Evolutionary conservation across 2,888 invertebrate species (phyloP).

Genomic region (Orchestes rusci): DNA sequence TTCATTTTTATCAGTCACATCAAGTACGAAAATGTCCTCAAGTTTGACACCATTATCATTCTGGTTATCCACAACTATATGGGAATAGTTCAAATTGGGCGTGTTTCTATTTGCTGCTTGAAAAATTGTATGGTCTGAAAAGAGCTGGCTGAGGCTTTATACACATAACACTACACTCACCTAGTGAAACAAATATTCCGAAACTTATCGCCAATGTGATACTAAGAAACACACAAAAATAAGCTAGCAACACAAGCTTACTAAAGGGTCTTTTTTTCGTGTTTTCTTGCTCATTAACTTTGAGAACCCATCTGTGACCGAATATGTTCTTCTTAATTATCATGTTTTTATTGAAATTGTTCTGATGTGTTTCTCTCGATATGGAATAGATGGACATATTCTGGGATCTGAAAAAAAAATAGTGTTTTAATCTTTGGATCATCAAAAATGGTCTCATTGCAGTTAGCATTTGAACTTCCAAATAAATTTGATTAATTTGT

Average conservation of each 20-base stretch:
- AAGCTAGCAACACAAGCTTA: constrained; percentile 29
- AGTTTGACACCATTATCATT: no score
- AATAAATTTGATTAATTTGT: no score
- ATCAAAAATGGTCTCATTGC: no score
- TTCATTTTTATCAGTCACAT: not conserved
- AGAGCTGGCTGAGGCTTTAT: no score
- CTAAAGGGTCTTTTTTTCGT: constrained; percentile 21
- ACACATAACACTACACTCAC: constrained; percentile 31
- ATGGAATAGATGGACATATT: constrained; percentile 33
- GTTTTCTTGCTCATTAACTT: constrained; percentile 36
- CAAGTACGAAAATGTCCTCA: no score
- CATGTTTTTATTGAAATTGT: constrained; percentile 32
- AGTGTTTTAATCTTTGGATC: no score
- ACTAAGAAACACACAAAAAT: constrained; percentile 34
- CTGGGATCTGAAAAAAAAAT: constrained; percentile 17
- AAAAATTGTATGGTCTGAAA: constrained; percentile 18
- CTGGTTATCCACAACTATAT: no score
- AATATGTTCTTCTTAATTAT: constrained; percentile 40
- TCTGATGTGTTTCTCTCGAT: constrained; percentile 34
- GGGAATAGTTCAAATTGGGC: constrained; percentile 6
- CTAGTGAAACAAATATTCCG: constrained; percentile 35
- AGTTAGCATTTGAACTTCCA: no score
- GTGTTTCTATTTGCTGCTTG: constrained; percentile 15
- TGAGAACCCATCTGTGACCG: constrained; percentile 41
- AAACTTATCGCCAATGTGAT: constrained; percentile 34